Conservation (phyloP, 2,888 invertebrate genomes). For the Papilio elwesi region DNA sequence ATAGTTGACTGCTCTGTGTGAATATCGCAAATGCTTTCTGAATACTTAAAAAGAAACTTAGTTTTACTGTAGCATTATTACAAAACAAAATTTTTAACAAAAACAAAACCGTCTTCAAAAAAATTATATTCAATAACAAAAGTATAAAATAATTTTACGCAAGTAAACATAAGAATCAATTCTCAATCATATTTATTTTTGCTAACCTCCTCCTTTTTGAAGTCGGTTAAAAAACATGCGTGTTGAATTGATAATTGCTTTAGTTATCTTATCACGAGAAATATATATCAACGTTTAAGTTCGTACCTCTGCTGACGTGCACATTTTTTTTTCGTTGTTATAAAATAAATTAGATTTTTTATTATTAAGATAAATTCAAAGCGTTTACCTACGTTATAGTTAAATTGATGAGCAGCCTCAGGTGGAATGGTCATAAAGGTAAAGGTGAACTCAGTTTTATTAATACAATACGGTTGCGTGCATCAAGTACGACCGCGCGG, state of each 20-base stretch:
- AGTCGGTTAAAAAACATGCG: too few species aligned
- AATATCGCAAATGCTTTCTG: background rate
- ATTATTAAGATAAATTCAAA: background rate
- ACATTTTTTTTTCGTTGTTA: background rate
- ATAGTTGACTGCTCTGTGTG: background rate
- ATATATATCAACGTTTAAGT: background rate
- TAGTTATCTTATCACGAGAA: slow-evolving; percentile 5
- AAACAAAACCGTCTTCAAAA: too few species aligned
- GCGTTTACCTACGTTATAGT: background rate
- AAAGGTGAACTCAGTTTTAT: slow-evolving; percentile 5
- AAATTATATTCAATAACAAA: too few species aligned
- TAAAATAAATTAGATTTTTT: background rate
- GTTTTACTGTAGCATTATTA: background rate
- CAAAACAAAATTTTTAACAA: too few species aligned
- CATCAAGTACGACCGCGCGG: slow-evolving; percentile 21
- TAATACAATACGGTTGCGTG: slow-evolving; percentile 23
- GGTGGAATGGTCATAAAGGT: background rate
- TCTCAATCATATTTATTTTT: too few species aligned
- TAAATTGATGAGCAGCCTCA: background rate
- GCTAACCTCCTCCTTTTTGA: too few species aligned
- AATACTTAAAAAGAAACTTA: background rate
- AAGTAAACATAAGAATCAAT: too few species aligned
- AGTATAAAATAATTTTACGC: too few species aligned
- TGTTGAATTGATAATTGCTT: slow-evolving; percentile 7
- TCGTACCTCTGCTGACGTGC: background rate